phyloP scores from a whole-genome alignment of 2,113 vertebrate genomes.

The Alces alces region DNA sequence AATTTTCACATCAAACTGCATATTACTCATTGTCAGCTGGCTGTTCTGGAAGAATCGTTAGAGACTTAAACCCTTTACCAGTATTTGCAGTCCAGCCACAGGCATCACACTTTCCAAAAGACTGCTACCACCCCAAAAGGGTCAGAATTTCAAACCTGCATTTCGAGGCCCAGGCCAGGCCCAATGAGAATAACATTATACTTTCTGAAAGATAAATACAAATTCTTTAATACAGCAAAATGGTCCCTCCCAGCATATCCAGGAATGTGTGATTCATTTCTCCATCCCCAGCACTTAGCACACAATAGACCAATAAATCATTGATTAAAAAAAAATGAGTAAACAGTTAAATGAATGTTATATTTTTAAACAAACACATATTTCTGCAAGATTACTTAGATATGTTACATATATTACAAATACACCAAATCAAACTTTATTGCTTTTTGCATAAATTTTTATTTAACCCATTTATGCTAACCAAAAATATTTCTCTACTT shows the following conservation, averaged over 20 bases:
- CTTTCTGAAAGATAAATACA: constrained; percentile 15
- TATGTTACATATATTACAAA: neutral
- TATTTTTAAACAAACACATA: neutral
- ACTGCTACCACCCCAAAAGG: neutral
- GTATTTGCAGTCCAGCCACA: constrained; percentile 22
- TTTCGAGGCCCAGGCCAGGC: neutral
- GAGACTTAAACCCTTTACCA: constrained; percentile 38
- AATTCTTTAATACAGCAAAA: constrained; percentile 22
- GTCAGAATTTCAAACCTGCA: neutral
- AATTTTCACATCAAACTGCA: constrained; percentile 68
- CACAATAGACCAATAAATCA: constrained; percentile 17
- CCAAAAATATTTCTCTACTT: constrained; percentile 11
- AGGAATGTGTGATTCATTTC: constrained; percentile 9
- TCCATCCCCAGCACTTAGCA: neutral
- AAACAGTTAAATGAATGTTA: neutral
- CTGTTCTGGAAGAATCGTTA: constrained; percentile 66
- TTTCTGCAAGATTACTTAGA: neutral
- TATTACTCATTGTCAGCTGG: constrained; percentile 64
- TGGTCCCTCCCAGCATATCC: neutral
- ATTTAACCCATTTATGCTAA: neutral
- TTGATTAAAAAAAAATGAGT: neutral
- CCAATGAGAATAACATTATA: neutral
- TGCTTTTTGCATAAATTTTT: neutral
- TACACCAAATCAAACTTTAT: neutral
- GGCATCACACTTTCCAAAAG: constrained; percentile 35